These are phyloP conservation scores for Sarcophaga variegata DNA, from an alignment of 2,888 invertebrate species.

Conservation along the genomic window DNA sequence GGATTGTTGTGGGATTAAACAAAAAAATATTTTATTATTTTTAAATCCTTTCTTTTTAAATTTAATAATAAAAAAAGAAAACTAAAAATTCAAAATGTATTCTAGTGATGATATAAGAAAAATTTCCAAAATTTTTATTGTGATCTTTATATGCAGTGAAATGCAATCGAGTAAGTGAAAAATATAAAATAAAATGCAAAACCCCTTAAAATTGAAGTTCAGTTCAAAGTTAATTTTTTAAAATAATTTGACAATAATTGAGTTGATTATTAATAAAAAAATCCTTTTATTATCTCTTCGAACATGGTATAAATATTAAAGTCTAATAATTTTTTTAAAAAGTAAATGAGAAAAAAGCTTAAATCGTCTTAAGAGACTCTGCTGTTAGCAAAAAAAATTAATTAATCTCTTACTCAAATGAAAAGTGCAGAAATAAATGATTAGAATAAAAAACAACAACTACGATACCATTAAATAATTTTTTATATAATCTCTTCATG, in stretches of 20 bases:
- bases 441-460: too few species aligned
- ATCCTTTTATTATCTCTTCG: background rate
- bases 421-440: too few species aligned
- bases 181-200: too few species aligned
- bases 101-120: conserved; percentile 72
- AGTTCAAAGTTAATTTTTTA: background rate
- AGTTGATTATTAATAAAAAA: background rate
- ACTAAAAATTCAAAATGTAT: conserved; percentile 71
- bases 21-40: background rate
- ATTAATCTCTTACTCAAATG: background rate
- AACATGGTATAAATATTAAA: background rate
- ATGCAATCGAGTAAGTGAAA: conserved; percentile 78
- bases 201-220: too few species aligned
- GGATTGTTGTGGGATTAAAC: background rate
- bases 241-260: background rate
- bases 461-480: too few species aligned
- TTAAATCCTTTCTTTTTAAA: too few species aligned
- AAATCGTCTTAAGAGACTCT: background rate
- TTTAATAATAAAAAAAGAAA: background rate
- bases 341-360: background rate
- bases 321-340: background rate
- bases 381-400: background rate
- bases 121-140: conserved; percentile 75
- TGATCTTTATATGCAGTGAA: conserved; percentile 78
- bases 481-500: too few species aligned